Evolutionary conservation across 2,113 vertebrate species (phyloP).

Genomic region (Cynopterus brachyotis): DNA sequence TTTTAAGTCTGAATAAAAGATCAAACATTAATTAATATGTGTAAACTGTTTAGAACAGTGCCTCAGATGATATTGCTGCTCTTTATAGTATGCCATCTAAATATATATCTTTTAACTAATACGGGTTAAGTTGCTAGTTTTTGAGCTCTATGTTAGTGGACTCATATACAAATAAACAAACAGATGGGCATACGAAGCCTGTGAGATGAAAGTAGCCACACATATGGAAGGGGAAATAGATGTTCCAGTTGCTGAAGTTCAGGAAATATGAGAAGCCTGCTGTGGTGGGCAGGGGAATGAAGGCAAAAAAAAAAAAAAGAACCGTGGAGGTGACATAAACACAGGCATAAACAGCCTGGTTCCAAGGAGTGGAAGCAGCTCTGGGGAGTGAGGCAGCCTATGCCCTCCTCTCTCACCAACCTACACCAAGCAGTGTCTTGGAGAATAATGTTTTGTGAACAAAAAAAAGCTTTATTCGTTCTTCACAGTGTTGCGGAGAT

Average conservation of each 20-base stretch:
- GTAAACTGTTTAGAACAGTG: background rate
- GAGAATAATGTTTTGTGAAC: background rate
- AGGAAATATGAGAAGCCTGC: background rate
- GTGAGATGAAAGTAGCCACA: background rate
- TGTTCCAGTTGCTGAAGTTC: background rate
- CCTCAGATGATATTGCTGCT: background rate
- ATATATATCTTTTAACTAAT: background rate
- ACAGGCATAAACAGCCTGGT: background rate
- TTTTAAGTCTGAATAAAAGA: background rate
- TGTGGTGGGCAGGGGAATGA: fast-evolving
- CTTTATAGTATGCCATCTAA: background rate
- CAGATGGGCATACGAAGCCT: too few relatives aligned
- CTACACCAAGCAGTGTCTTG: background rate
- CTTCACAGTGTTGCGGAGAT: fast-evolving
- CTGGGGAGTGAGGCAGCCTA: background rate
- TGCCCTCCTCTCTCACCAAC: background rate
- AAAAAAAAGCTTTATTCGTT: background rate
- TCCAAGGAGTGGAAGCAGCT: too few relatives aligned
- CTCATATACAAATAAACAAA: background rate
- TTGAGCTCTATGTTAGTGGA: background rate
- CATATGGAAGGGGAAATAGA: background rate
- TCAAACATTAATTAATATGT: background rate
- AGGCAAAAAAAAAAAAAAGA: too few relatives aligned
- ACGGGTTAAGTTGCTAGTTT: background rate
- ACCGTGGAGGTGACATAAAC: background rate